These are phyloP conservation scores for Hydropsyche tenuis DNA, from an alignment of 1,140 invertebrate species.

Conservation along the genomic window DNA sequence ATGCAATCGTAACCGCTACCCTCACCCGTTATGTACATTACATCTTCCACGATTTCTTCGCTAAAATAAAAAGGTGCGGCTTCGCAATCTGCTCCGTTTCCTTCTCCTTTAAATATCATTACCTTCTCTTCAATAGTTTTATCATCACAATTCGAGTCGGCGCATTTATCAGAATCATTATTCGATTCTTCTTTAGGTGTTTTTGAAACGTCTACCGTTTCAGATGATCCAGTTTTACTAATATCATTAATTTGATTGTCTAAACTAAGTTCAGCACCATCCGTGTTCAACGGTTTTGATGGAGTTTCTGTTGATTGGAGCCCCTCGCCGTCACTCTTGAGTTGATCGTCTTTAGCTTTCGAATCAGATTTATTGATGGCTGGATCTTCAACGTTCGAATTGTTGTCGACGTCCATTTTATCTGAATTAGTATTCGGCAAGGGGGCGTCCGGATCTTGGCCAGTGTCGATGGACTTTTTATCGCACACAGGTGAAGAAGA, in stretches of 20 bases:
- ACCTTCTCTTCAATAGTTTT: conserved; percentile 77
- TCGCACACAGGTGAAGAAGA: not conserved
- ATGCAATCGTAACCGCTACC: conserved; percentile 75
- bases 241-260: conserved; percentile 2
- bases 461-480: not conserved
- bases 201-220: not conserved
- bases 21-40: conserved; percentile 74
- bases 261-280: conserved; percentile 13
- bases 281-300: not conserved
- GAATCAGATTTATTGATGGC: not conserved
- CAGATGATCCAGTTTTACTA: not conserved
- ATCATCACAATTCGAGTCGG: conserved; percentile 56
- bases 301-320: not conserved
- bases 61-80: conserved; percentile 60
- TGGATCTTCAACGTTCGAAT: not conserved
- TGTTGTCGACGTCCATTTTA: not conserved
- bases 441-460: not conserved
- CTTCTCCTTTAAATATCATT: conserved; percentile 75
- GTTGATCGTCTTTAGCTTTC: not conserved
- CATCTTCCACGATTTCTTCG: conserved; percentile 75
- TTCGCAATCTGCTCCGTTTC: conserved; percentile 75
- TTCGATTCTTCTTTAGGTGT: not conserved
- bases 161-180: conserved; percentile 37
- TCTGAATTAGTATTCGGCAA: not conserved
- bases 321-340: not conserved